Base-by-base conservation (phyloP, 2,113 vertebrate genomes). In the Atherinomorus stipes region DNA sequence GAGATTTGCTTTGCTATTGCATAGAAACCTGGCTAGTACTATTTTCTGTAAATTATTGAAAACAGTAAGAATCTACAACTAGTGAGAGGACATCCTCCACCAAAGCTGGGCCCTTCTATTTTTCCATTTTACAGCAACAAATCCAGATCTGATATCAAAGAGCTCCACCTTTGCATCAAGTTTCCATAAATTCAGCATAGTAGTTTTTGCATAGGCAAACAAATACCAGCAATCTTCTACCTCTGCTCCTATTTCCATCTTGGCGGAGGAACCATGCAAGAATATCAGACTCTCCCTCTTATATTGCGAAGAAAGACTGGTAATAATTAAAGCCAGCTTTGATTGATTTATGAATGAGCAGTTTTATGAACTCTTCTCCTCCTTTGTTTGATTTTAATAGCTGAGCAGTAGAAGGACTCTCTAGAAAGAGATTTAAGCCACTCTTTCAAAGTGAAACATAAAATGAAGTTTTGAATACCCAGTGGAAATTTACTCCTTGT, bases 261-360 rank as follows among this genome's bases (percentile, higher is more conserved):
- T 54, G 10, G 34, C 8, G 2, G 9, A 21, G 37, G 38, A 53
- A 44, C 34, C 25, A 23, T 31, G 4, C 64, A 49, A 40, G 1
- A 61, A 40, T 21, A 9, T 65, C 40, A n/a, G 26, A 25, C 58
- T 70, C 26, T 51, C 7, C 16, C n/a, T 37, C 23, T 23, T 37
- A 25, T 28, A 34, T 66, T 57, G 18, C 47, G 22, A 19, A 11
- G 42, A 68, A 23, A 59, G 23, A 49, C 23, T 23, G 40, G 31
- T 52, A 49, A 71, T 66, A 66, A 71, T 64, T 77, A 74, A 65
- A 66, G 50, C 10, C 34, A 52, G 9, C 47, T 76, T n/a, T 70
- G 65, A 63, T 56, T 58, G 45, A 45, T 21, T 57, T 6, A 61
- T 60, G 49, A 61, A 53, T 61, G 38, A 50, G 62, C 25, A 18